phyloP scores from a whole-genome alignment of 2,888 invertebrate genomes.

The Zaprionus obscuricornis region DNA sequence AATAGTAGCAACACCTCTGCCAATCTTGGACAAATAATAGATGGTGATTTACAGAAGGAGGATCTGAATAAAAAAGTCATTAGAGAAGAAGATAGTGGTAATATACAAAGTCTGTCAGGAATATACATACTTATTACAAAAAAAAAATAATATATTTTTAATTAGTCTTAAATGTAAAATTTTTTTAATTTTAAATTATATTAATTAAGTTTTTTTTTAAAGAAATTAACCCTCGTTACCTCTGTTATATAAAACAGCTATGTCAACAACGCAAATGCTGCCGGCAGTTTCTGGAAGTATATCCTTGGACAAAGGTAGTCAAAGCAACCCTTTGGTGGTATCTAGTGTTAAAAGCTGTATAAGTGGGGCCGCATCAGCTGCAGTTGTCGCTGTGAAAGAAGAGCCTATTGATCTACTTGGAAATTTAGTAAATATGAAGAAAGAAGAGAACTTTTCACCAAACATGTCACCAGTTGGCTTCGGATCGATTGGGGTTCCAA shows the following conservation, averaged over 20 bases:
- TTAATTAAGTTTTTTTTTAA: neutral
- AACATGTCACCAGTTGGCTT: conserved; percentile 81
- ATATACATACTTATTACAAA: neutral
- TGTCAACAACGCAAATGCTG: conserved; percentile 13
- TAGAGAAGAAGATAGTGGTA: conserved; percentile 75
- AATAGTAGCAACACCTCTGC: conserved; percentile 55
- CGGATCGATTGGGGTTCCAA: conserved; percentile 63
- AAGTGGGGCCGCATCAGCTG: neutral
- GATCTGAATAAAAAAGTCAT: conserved; percentile 45
- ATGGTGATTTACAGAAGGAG: conserved; percentile 54
- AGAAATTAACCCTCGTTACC: neutral
- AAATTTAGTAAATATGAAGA: conserved; percentile 73
- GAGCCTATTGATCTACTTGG: conserved; percentile 69
- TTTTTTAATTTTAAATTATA: neutral
- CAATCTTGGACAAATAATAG: conserved; percentile 43
- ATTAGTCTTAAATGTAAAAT: neutral
- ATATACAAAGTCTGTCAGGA: conserved; percentile 13
- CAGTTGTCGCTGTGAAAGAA: conserved; percentile 54
- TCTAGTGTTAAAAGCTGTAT: neutral
- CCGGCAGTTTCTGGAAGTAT: conserved; percentile 5
- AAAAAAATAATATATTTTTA: neutral
- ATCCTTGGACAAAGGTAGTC: conserved; percentile 25
- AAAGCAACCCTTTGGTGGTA: neutral
- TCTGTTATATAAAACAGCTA: conserved; percentile 5
- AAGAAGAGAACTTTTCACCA: conserved; percentile 77